A percentile compares a stretch with the other conserved stretches of the same genome.
Conservation (phyloP, 1,140 invertebrate species). For the Neomicropteryx cornuta region DNA sequence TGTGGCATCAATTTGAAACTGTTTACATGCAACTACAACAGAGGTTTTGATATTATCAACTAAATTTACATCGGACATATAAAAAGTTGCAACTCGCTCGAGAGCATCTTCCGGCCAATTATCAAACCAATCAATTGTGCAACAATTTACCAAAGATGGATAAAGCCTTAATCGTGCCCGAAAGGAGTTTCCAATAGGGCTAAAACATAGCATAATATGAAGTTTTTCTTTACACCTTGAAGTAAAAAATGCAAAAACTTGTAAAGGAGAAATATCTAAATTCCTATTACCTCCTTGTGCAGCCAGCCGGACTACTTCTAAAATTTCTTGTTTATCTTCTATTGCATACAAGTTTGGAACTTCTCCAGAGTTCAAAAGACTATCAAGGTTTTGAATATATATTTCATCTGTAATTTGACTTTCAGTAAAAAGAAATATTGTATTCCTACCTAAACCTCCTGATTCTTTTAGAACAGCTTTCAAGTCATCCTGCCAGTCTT, state of each 20-base stretch:
- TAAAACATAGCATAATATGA: constrained; percentile 84
- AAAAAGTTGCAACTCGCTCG: constrained; percentile 79
- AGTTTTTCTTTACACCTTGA: constrained; percentile 76
- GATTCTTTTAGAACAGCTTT: constrained; percentile 72
- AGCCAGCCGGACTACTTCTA: constrained; percentile 63
- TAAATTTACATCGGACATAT: constrained; percentile 66
- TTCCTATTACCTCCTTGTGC: constrained; percentile 70
- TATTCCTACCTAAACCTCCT: constrained; percentile 63
- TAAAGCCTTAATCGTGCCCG: constrained; percentile 71
- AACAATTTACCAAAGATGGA: constrained; percentile 87
- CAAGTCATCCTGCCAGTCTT: constrained; percentile 84
- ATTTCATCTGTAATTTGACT: constrained; percentile 80
- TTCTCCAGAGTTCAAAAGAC: constrained; percentile 82
- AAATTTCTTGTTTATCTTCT: constrained; percentile 82
- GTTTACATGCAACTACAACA: constrained; percentile 71
- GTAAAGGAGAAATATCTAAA: constrained; percentile 67
- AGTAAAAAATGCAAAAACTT: constrained; percentile 75
- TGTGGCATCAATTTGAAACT: constrained; percentile 72
- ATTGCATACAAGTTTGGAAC: constrained; percentile 81
- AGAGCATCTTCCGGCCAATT: constrained; percentile 88
- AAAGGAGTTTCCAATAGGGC: constrained; percentile 79
- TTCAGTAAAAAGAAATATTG: constrained; percentile 77
- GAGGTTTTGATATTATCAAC: constrained; percentile 53
- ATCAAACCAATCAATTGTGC: constrained; percentile 93
- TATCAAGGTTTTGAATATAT: constrained; percentile 82